Evolutionary conservation across 2,888 invertebrate species (phyloP).

Genomic region (Trachelus tabidus): DNA sequence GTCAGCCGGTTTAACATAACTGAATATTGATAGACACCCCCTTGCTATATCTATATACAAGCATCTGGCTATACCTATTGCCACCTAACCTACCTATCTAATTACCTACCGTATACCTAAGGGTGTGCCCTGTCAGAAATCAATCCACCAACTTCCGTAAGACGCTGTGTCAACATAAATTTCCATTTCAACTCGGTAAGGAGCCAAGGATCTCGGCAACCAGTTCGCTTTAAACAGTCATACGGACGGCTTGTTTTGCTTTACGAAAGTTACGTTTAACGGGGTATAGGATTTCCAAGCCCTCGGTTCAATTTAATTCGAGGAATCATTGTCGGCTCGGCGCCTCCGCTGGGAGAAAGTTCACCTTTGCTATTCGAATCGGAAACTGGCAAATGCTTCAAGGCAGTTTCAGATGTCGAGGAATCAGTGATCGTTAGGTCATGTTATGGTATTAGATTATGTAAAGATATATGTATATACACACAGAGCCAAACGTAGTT

Average conservation of each 20-base stretch:
- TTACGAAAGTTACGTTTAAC: background rate
- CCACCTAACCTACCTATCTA: background rate
- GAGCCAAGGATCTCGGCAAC: background rate
- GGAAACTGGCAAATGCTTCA: background rate
- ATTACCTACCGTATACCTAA: background rate
- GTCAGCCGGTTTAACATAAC: conserved; percentile 36
- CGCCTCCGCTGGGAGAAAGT: background rate
- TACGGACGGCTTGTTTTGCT: background rate
- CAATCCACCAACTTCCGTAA: conserved; percentile 10
- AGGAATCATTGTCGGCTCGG: background rate
- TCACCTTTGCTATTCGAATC: background rate
- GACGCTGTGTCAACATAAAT: background rate
- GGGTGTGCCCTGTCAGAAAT: conserved; percentile 12
- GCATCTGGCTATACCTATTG: background rate
- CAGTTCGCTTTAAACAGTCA: background rate
- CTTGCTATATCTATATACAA: conserved; percentile 4
- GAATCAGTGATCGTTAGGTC: background rate
- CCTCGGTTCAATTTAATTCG: background rate
- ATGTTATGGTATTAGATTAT: background rate
- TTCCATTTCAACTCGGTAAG: background rate
- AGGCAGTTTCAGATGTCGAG: background rate
- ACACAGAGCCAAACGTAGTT: background rate
- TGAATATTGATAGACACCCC: conserved; percentile 37
- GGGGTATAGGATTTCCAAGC: background rate
- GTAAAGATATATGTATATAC: background rate